Conservation (phyloP, 2,888 invertebrate species). For the Allygus modestus region DNA sequence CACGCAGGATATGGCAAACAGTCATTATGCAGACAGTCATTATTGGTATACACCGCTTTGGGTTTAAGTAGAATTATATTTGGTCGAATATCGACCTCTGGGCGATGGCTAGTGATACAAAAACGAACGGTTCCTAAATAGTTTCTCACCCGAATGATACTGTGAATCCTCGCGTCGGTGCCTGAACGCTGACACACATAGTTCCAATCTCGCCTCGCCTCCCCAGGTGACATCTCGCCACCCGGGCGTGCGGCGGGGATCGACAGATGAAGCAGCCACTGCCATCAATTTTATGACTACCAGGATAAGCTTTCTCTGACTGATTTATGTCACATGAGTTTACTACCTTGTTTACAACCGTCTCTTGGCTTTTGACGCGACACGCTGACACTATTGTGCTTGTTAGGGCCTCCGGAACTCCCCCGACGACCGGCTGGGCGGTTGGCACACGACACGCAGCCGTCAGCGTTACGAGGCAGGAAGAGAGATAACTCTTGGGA, state of each 20-base stretch:
- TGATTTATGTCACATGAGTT: conserved; percentile 14
- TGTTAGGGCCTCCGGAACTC: neutral
- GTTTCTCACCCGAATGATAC: too few species aligned
- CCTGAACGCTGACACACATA: too few species aligned
- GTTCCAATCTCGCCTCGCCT: too few species aligned
- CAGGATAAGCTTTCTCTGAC: conserved; percentile 34
- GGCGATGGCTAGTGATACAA: too few species aligned
- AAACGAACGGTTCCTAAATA: too few species aligned
- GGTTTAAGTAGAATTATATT: too few species aligned
- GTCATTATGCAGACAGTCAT: too few species aligned
- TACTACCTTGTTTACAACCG: conserved; percentile 25
- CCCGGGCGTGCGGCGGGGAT: neutral
- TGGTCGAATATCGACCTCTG: too few species aligned
- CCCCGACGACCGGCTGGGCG: neutral
- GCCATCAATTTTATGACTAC: neutral
- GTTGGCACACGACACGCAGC: neutral
- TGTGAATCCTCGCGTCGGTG: too few species aligned
- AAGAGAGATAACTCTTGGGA: neutral
- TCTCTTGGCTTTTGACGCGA: conserved; percentile 11
- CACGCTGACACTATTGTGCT: conserved; percentile 13
- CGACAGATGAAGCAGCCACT: conserved; percentile 8
- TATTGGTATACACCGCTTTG: too few species aligned
- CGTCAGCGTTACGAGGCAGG: neutral
- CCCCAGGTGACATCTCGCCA: neutral
- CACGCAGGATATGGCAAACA: too few species aligned